Evolutionary conservation across 2,888 invertebrate species (phyloP).

Genomic region (Cataglyphis livida): DNA sequence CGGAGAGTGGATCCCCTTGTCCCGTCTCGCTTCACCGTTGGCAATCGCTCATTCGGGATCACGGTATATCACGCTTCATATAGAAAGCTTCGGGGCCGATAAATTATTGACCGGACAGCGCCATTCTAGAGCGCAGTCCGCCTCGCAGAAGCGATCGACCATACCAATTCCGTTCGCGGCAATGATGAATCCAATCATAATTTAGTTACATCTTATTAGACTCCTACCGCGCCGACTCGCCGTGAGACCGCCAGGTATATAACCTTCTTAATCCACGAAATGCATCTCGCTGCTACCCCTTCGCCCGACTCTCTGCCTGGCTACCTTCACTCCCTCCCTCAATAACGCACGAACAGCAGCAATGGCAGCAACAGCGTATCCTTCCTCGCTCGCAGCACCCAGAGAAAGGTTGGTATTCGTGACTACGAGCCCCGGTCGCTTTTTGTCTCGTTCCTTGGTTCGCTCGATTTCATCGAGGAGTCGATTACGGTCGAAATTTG

Average conservation of each 20-base stretch:
- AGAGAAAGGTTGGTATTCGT: constrained; percentile 46
- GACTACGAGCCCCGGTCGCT: constrained; percentile 65
- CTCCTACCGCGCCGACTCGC: constrained; percentile 84
- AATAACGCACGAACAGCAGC: constrained; percentile 40
- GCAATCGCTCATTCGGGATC: constrained; percentile 83
- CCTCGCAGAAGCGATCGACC: constrained; percentile 77
- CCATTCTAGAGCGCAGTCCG: constrained; percentile 62
- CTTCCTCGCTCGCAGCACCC: constrained; percentile 36
- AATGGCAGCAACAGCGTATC: constrained; percentile 5
- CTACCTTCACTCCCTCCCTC: constrained; percentile 31
- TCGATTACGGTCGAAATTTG: constrained; percentile 47
- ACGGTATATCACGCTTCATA: constrained; percentile 83
- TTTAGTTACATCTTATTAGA: constrained; percentile 85
- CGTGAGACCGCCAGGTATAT: constrained; percentile 83
- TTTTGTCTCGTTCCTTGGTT: constrained; percentile 66
- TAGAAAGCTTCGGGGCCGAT: constrained; percentile 78
- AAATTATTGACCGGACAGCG: constrained; percentile 80
- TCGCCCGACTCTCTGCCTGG: constrained; percentile 45
- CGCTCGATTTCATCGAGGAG: constrained; percentile 62
- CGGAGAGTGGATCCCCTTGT: constrained; percentile 64
- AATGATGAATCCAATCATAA: constrained; percentile 85
- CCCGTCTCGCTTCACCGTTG: constrained; percentile 77
- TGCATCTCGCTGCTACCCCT: constrained; percentile 77
- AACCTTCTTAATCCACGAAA: constrained; percentile 84
- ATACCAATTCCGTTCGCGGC: constrained; percentile 82